Conservation (phyloP, 1,140 invertebrate genomes). For the Papilio polyxenes region DNA sequence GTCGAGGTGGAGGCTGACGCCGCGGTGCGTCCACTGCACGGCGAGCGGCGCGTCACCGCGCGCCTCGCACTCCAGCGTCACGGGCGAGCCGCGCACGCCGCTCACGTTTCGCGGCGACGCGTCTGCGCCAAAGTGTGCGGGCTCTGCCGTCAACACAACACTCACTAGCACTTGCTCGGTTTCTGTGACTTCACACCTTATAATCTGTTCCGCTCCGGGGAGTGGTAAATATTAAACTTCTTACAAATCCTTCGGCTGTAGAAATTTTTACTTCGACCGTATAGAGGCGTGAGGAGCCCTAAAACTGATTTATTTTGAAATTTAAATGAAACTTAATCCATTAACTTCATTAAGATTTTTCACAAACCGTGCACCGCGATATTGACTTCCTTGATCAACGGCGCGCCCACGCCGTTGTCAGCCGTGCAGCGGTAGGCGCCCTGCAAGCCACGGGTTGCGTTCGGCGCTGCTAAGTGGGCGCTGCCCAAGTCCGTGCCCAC, state of each 20-base stretch:
- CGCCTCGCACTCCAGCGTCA: constrained; percentile 56
- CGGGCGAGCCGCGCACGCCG: constrained; percentile 57
- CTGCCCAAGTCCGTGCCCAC: constrained; percentile 57
- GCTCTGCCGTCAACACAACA: constrained; percentile 47
- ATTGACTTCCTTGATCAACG: constrained; percentile 85
- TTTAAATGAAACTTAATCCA: no score
- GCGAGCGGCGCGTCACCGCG: constrained; percentile 65
- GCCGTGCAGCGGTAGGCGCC: constrained; percentile 90
- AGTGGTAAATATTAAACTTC: no score
- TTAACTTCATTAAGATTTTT: neutral
- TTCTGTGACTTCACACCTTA: neutral
- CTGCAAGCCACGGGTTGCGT: constrained; percentile 82
- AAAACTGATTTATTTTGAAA: neutral
- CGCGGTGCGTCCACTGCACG: constrained; percentile 62
- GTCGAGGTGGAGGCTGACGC: constrained; percentile 54
- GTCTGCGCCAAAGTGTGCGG: constrained; percentile 59
- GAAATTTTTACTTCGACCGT: neutral
- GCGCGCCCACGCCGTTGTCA: constrained; percentile 88
- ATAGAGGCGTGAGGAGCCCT: neutral
- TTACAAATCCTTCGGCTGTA: neutral
- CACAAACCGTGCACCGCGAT: constrained; percentile 84
- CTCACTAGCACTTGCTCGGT: neutral
- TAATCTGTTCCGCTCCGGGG: neutral
- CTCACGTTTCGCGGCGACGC: constrained; percentile 52
- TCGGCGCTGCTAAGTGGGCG: constrained; percentile 80